phyloP scores from a whole-genome alignment of 2,888 invertebrate genomes.

The Biston stratarius region DNA sequence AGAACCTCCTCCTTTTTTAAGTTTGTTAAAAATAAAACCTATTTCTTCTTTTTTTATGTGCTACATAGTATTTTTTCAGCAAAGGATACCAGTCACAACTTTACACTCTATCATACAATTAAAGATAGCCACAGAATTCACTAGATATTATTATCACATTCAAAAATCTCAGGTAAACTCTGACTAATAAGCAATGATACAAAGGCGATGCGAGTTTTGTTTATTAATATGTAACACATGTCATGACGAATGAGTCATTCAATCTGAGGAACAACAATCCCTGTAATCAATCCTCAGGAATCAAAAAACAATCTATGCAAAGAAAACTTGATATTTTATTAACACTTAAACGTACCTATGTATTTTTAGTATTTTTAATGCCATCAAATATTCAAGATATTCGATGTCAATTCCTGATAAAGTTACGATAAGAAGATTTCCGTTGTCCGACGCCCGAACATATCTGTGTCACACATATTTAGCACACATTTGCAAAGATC shows the following conservation, averaged over 20 bases:
- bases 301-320: not conserved
- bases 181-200: slow-evolving; percentile 34
- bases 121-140: slow-evolving; percentile 3
- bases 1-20: no score
- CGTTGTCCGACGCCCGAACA: slow-evolving; percentile 21
- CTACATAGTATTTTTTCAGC: not conserved
- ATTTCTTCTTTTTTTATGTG: no score
- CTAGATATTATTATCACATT: not conserved
- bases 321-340: not conserved
- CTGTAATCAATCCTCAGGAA: not conserved
- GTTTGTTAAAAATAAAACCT: no score
- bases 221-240: slow-evolving; percentile 71
- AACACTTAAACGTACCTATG: not conserved
- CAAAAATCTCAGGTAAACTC: slow-evolving; percentile 35
- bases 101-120: slow-evolving; percentile 15
- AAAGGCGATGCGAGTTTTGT: slow-evolving; percentile 57
- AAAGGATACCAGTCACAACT: not conserved
- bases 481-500: slow-evolving; percentile 31
- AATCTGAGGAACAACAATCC: slow-evolving; percentile 45
- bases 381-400: slow-evolving; percentile 1
- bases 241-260: slow-evolving; percentile 82
- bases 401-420: slow-evolving; percentile 27
- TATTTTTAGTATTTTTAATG: not conserved
- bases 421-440: slow-evolving; percentile 36
- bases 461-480: slow-evolving; percentile 41